phyloP scores from a whole-genome alignment of 2,113 vertebrate species.

The Saimiri boliviensis region DNA sequence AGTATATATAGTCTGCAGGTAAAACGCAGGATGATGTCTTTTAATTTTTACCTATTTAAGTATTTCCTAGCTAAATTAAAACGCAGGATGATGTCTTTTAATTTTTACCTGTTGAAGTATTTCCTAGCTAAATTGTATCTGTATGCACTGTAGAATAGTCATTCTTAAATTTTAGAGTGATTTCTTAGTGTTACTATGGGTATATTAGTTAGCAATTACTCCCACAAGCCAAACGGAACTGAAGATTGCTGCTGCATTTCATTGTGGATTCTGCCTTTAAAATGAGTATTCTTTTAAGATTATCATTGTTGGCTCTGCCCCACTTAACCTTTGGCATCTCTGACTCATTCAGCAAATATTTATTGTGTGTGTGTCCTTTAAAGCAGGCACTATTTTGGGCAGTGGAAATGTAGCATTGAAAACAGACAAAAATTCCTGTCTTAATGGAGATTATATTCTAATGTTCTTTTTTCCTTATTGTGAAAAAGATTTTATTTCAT shows the following conservation, averaged over 20 bases:
- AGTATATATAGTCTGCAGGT: neutral
- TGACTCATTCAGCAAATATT: constrained; percentile 12
- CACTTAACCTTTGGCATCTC: neutral
- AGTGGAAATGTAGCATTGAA: neutral
- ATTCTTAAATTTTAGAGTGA: constrained; percentile 16
- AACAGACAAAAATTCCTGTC: neutral
- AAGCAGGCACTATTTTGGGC: neutral
- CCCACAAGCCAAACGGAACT: neutral
- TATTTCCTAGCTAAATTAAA: constrained; percentile 24
- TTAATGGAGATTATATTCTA: constrained; percentile 14
- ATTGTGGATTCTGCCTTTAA: neutral
- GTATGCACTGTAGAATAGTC: neutral
- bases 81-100: neutral
- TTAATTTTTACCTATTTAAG: constrained; percentile 30
- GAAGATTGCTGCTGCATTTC: constrained; percentile 17
- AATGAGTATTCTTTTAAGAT: neutral
- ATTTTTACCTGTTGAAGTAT: constrained; percentile 39
- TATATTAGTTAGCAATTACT: neutral
- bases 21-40: neutral
- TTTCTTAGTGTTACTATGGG: neutral
- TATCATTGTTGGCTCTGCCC: neutral
- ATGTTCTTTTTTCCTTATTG: neutral
- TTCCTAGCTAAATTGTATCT: neutral
- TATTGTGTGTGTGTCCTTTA: neutral
- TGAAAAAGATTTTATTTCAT: constrained; percentile 22